Evolutionary conservation across 2,888 invertebrate genomes (phyloP).

Genomic region (Cephus pygmeus): DNA sequence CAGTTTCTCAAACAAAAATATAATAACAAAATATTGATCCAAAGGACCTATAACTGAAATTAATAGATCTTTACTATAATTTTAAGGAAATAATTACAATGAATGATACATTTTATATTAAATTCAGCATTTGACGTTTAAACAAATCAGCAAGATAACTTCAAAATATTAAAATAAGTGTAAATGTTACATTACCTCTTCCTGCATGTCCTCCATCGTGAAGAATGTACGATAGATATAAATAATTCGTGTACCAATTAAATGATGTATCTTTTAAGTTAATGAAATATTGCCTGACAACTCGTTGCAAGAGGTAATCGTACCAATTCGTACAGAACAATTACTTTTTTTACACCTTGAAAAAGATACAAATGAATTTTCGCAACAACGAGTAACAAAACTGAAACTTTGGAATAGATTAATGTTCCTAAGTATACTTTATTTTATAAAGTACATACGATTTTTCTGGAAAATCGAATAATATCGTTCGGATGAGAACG

Average conservation of each 20-base stretch:
- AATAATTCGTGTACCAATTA: neutral
- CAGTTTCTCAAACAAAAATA: neutral
- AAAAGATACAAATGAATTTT: neutral
- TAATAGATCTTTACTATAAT: neutral
- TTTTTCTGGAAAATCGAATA: neutral
- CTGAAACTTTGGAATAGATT: neutral
- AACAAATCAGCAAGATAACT: neutral
- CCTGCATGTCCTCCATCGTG: conserved; percentile 57
- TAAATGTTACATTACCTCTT: conserved; percentile 45
- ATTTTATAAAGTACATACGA: neutral
- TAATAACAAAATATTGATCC: neutral
- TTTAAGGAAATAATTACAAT: neutral
- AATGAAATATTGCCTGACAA: neutral
- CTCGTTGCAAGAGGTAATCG: neutral
- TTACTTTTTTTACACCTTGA: neutral
- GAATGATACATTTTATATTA: neutral
- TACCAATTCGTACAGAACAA: neutral
- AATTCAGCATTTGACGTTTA: neutral
- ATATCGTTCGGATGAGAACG: neutral
- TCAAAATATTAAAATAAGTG: neutral
- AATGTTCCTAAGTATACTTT: neutral
- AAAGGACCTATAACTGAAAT: neutral
- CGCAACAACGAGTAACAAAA: neutral
- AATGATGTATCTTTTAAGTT: neutral
- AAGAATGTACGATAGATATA: neutral